Base-by-base conservation (phyloP, 2,113 vertebrate genomes). In the Penelope pileata region DNA sequence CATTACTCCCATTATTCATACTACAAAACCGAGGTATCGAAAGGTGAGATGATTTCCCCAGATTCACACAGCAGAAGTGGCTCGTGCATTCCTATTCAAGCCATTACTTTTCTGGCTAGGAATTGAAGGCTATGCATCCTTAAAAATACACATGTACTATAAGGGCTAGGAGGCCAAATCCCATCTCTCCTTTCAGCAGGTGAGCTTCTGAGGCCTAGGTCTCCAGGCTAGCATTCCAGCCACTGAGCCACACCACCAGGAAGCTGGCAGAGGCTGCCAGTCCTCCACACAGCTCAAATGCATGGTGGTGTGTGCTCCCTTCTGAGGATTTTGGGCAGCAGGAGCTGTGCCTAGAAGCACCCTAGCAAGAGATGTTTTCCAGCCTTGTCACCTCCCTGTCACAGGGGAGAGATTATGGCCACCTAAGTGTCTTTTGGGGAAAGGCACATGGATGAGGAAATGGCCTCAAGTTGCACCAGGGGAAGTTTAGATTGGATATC, bases 251-350 rank as follows among this genome's bases (percentile, higher is more conserved):
- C 16, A 32, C 42, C 74, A 62, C n/a, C 22, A 68, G 43, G 59
- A 67, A 0, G 54, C 32, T 36, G 43, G 62, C 2, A 3, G 43
- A 48, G 38, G 53, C 58, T 72, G 38, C 38, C 48, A 47, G 38
- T 29, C 36, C 59, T 73, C 36, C 11, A 21, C 3, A 47, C 16
- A 29, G 48, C 67, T 72, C 56, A 42, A 29, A 51, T 32, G 19
- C 7, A 4, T 3, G 0, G 0, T 5, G 30, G 26, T 7, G 6
- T 1, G 2, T 21, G 9, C 62, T 47, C 42, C 38, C 40, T 47
- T 48, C 74, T 2, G 2, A 74, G n/a, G 26, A 58, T 17, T 89
- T 56, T 0, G 2, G 29, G 50, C 11, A 48, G 59, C 53, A 53
- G 19, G 22, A 54, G 40, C 45, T 53, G 30, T 63, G 54, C 23